A percentile compares a stretch with the other conserved stretches of the same genome.
phyloP scores from a whole-genome alignment of 2,888 invertebrate species.

The Tanytarsus gracilentus region DNA sequence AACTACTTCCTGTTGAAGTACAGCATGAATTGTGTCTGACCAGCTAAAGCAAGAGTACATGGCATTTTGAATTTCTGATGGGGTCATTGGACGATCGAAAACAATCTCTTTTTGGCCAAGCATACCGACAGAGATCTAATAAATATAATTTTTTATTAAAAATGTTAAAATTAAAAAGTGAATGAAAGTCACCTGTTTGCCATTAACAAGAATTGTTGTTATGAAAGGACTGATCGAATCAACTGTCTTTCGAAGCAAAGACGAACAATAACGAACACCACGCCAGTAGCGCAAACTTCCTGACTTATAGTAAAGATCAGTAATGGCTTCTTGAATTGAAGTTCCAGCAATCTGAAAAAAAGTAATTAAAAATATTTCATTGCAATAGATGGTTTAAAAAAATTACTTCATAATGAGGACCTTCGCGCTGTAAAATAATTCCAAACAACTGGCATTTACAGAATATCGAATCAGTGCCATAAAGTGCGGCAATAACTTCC shows the following conservation, averaged over 20 bases:
- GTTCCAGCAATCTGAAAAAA: conserved; percentile 44
- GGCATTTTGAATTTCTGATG: conserved; percentile 85
- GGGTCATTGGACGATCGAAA: conserved; percentile 97
- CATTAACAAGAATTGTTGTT: conserved; percentile 93
- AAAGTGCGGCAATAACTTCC: conserved; percentile 65
- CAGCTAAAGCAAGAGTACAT: conserved; percentile 86
- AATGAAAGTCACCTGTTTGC: conserved; percentile 69
- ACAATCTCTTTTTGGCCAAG: conserved; percentile 90
- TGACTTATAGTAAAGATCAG: conserved; percentile 69
- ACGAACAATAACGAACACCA: conserved; percentile 90
- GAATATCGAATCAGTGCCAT: conserved; percentile 61
- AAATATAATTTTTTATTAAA: no score
- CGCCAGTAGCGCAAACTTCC: conserved; percentile 82
- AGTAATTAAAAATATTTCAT: conserved; percentile 10
- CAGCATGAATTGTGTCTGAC: conserved; percentile 69
- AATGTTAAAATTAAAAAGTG: conserved; percentile 1
- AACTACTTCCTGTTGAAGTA: conserved; percentile 68
- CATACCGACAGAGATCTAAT: conserved; percentile 86
- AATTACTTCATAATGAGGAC: conserved; percentile 65
- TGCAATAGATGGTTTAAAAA: neutral
- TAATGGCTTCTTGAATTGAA: conserved; percentile 59
- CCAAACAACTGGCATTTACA: conserved; percentile 78
- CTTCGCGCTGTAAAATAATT: conserved; percentile 70
- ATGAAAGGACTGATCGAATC: conserved; percentile 98
- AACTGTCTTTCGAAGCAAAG: conserved; percentile 85